A percentile compares a stretch with the other conserved stretches of the same genome.
Conservation (phyloP, 2,888 invertebrate species). For the Sussaba pulchella region DNA sequence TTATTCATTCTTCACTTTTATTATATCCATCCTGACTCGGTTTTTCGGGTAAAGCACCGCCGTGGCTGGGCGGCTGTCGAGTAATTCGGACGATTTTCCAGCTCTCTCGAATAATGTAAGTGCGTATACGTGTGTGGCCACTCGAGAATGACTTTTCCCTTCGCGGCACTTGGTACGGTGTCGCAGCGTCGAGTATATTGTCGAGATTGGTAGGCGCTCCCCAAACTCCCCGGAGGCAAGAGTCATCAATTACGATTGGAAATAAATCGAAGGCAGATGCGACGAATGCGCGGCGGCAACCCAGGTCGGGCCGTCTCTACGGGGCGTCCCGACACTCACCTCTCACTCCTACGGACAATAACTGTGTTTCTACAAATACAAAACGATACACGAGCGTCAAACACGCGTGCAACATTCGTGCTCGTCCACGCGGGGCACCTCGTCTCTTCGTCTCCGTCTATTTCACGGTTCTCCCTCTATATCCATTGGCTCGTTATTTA, state of each 20-base stretch:
- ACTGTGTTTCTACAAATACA: constrained; percentile 75
- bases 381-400: constrained; percentile 70
- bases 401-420: constrained; percentile 27
- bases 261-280: constrained; percentile 83
- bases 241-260: constrained; percentile 82
- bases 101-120: constrained; percentile 19
- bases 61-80: background rate
- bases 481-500: constrained; percentile 4
- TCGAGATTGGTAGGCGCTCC: constrained; percentile 35
- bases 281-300: constrained; percentile 74
- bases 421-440: constrained; percentile 19
- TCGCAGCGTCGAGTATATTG: background rate
- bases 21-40: constrained; percentile 4
- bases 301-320: constrained; percentile 69
- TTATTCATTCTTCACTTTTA: constrained; percentile 27
- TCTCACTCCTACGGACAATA: constrained; percentile 74
- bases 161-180: constrained; percentile 17
- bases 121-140: constrained; percentile 19
- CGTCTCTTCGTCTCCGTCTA: background rate
- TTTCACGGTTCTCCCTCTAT: background rate
- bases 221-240: constrained; percentile 56
- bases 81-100: background rate
- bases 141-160: constrained; percentile 70
- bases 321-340: constrained; percentile 71
- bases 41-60: constrained; percentile 1